A percentile compares a stretch with the other conserved stretches of the same genome.
Evolutionary conservation across 2,797 vertebrate genomes (phyloP).

Genomic region (Smutsia temminckii): DNA sequence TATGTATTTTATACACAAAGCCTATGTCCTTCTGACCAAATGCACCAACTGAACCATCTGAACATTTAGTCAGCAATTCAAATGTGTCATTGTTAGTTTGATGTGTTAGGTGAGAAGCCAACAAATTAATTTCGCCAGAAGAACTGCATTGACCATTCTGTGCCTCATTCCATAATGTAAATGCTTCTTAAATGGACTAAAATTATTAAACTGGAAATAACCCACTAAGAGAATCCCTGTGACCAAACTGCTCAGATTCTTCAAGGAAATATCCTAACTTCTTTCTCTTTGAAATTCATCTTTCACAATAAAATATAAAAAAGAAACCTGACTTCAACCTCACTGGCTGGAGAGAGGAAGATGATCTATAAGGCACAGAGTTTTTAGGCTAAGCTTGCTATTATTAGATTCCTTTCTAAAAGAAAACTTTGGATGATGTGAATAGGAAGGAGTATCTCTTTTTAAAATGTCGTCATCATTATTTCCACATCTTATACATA

Average conservation of each 20-base stretch:
- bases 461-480: not conserved
- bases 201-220: slow-evolving; percentile 21
- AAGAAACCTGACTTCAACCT: not conserved
- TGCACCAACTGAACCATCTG: not conserved
- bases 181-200: slow-evolving; percentile 1
- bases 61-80: slow-evolving; percentile 11
- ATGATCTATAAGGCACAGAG: no score
- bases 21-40: not conserved
- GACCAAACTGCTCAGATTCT: not conserved
- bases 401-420: not conserved
- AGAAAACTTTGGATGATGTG: not conserved
- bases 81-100: not conserved
- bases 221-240: not conserved
- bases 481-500: not conserved
- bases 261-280: not conserved
- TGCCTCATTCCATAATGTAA: not conserved
- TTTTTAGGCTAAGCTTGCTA: not conserved
- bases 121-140: not conserved
- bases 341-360: not conserved
- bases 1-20: not conserved
- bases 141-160: not conserved
- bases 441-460: not conserved
- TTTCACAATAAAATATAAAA: not conserved
- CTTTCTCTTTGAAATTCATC: not conserved
- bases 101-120: not conserved